Percentiles rank a stretch among this genome's conserved stretches.
phyloP scores from a whole-genome alignment of 2,113 vertebrate species.

The Gasterosteus aculeatus region DNA sequence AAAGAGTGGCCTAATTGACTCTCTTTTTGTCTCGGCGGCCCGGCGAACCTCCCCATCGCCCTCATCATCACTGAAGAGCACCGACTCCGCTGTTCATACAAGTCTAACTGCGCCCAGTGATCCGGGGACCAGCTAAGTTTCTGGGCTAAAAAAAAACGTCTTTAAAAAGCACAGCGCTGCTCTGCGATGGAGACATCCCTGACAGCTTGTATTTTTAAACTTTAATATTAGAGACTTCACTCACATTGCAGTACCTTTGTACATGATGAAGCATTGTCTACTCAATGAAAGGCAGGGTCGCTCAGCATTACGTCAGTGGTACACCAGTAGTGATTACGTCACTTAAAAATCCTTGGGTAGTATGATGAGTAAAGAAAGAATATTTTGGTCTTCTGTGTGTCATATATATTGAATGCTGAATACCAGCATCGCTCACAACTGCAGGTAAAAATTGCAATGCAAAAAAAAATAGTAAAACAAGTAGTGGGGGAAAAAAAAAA shows the following conservation, averaged over 20 bases:
- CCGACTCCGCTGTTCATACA: constrained; percentile 41
- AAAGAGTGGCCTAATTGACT: constrained; percentile 77
- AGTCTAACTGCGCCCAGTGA: constrained; percentile 46
- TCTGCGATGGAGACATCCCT: constrained; percentile 12
- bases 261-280: constrained; percentile 17
- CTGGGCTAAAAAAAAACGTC: constrained; percentile 34
- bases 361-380: constrained; percentile 21
- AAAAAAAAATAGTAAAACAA: neutral
- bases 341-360: constrained; percentile 50
- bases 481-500: neutral
- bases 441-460: neutral
- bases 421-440: constrained; percentile 1
- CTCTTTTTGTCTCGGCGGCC: constrained; percentile 68
- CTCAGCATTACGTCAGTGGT: constrained; percentile 73
- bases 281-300: constrained; percentile 39
- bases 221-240: constrained; percentile 4
- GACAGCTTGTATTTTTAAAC: constrained; percentile 3
- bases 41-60: constrained; percentile 54
- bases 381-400: constrained; percentile 3
- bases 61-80: constrained; percentile 58
- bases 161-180: constrained; percentile 16
- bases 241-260: neutral
- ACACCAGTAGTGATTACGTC: constrained; percentile 65
- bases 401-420: neutral
- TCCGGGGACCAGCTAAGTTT: constrained; percentile 26